Base-by-base conservation (phyloP, 1,140 invertebrate genomes). In the Hycleus phaleratus region DNA sequence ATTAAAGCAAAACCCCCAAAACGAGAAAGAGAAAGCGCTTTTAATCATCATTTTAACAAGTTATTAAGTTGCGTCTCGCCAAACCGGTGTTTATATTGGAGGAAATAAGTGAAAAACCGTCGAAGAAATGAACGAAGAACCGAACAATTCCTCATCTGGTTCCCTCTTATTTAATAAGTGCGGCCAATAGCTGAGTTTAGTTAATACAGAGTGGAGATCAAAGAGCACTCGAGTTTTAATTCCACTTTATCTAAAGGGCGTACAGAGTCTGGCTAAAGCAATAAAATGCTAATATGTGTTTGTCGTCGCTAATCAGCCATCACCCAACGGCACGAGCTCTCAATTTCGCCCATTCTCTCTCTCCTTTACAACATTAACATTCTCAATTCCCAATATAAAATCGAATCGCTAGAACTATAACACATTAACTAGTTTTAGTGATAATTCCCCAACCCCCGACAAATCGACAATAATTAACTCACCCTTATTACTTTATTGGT, bases 281-380 rank as follows among this genome's bases (percentile, higher is more conserved):
- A 76, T 76, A 76, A 76, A 76, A 76, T 76, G 74, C 71, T 75
- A 76, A 76, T 76, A 73, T 68, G 68, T 75, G 74, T 75, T 76
- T 75, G 74, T 73, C 70, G 70, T 73, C 63, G 71, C 69, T 74
- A 75, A 74, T 76, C 73, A 76, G 65, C 63, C 71, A 68, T 66
- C 32, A 32, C 32, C 32, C 32, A 32, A 32, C 32, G 32, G 32
- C 32, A 32, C 32, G 32, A 32, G 32, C 32, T 32, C 32, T 32
- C 32, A 7, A 32, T 32, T 32, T 32, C 32, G 7, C 32, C 32
- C 18, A 18, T 18, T 18, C 18, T 18, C 18, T 12, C 12, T 18
- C 18, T 18, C 18, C 18, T 18, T 18, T 18, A 18, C 18, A 18
- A 18, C 18, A 18, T 18, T 18, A 18, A 18, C 18, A 18, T 18